Evolutionary conservation across 2,888 invertebrate species (phyloP), one percentile per base, ranked within the genome.

Genomic region (Heteropelma amictum): DNA sequence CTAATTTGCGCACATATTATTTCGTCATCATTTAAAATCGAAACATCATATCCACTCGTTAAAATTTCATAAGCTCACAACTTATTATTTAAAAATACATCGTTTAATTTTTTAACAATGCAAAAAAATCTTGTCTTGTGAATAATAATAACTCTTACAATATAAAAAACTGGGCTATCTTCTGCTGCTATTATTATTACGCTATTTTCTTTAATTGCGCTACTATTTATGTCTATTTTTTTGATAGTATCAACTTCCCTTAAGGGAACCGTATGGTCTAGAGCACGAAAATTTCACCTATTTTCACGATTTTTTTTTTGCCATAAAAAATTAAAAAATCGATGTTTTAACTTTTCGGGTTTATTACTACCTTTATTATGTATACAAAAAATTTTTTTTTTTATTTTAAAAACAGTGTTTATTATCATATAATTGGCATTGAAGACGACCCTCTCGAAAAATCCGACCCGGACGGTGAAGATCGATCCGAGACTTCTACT

Each of bases 151-250:
- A n/a, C 3, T 3, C 60, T 4, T 21, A 72, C 49, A 23, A 67
- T 21, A 26, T 67, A 61, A 49, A 76, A 76, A 28, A 47, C 30
- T 8, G 67, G 61, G 3, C 68, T 67, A 38, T 61, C 38, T 47
- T 67, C 72, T 38, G 64, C 23, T 30, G 60, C 42, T 47, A 54
- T 42, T 51, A 68, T 61, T 47, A 75, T 38, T 10, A 75, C 45
- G 12, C 61, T 64, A 17, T 75, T 60, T 23, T 65, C 26, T 33
- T 58, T 67, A 14, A 71, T 40, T 42, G n/a, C 17, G 26, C 54
- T 33, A 33, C 33, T 51, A 45, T 56, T 12, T 30, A 67, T 70
- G 6, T 54, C 54, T 14, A 70, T 47, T 71, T 51, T 60, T 2
- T 60, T 67, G 12, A 47, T 23, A 23, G 23, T 10, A 67, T 53